phyloP scores from a whole-genome alignment of 2,113 vertebrate genomes.

The Oxyura jamaicensis region DNA sequence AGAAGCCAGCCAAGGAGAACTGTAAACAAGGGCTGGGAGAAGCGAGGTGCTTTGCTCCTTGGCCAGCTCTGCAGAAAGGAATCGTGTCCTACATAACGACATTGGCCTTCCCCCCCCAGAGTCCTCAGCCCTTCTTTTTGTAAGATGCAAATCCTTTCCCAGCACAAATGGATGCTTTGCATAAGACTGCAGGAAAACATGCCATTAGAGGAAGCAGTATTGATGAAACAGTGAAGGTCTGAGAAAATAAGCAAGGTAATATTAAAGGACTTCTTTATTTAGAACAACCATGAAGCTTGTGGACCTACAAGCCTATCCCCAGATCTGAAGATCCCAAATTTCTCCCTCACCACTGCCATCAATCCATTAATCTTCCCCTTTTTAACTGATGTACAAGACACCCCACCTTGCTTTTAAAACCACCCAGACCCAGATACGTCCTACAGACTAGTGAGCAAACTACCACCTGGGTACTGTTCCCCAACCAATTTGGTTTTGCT shows the following conservation, averaged over 20 bases:
- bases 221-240: neutral
- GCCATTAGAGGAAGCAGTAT: neutral
- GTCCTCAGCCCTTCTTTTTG: neutral
- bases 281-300: neutral
- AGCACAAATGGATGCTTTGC: neutral
- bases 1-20: neutral
- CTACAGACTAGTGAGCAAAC: neutral
- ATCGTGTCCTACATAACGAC: neutral
- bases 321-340: neutral
- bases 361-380: neutral
- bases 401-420: neutral
- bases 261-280: neutral
- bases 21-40: neutral
- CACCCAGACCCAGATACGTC: neutral
- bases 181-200: neutral
- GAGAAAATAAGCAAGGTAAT: neutral
- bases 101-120: fast-evolving
- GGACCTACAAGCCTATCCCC: neutral
- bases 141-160: neutral
- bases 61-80: neutral
- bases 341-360: neutral
- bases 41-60: fast-evolving
- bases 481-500: neutral
- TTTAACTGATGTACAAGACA: neutral
- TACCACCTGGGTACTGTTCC: neutral